These are phyloP conservation scores for Pteria penguin DNA, from an alignment of 2,888 invertebrate genomes.

Conservation along the genomic window DNA sequence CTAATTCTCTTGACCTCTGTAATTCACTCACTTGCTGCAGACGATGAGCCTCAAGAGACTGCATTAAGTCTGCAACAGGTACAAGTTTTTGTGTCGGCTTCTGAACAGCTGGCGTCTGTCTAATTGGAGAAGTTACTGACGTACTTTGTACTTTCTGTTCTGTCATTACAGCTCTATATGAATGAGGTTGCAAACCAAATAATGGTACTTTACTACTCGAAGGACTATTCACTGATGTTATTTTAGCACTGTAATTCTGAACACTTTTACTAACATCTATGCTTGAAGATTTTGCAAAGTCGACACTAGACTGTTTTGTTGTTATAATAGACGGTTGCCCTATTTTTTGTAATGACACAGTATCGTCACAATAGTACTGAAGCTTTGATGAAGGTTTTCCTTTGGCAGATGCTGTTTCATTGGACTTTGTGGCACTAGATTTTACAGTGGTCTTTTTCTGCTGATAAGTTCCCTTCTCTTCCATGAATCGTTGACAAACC, in stretches of 20 bases:
- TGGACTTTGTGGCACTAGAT: not conserved
- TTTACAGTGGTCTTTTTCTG: conserved; percentile 14
- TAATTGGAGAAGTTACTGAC: not conserved
- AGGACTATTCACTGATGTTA: not conserved
- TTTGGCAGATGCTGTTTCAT: not conserved
- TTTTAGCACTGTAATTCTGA: not conserved
- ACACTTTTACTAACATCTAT: not conserved
- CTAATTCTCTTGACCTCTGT: not conserved
- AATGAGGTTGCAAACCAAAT: conserved; percentile 22
- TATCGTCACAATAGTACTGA: conserved; percentile 41
- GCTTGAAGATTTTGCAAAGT: not conserved
- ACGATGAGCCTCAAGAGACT: not conserved
- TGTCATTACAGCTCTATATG: conserved; percentile 14
- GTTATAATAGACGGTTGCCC: not conserved
- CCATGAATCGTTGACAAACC: conserved; percentile 61
- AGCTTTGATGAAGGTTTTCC: not conserved
- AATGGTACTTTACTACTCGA: not conserved
- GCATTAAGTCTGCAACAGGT: not conserved
- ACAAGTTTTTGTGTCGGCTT: conserved; percentile 14
- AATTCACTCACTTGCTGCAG: not conserved
- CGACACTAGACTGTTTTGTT: not conserved
- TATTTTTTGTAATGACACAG: conserved; percentile 1
- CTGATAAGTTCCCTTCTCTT: conserved; percentile 24
- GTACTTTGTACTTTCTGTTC: not conserved
- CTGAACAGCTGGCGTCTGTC: not conserved